Evolutionary conservation across 2,888 invertebrate genomes (phyloP), one percentile per base, ranked within the genome.

Genomic region (Erebia ligea): DNA sequence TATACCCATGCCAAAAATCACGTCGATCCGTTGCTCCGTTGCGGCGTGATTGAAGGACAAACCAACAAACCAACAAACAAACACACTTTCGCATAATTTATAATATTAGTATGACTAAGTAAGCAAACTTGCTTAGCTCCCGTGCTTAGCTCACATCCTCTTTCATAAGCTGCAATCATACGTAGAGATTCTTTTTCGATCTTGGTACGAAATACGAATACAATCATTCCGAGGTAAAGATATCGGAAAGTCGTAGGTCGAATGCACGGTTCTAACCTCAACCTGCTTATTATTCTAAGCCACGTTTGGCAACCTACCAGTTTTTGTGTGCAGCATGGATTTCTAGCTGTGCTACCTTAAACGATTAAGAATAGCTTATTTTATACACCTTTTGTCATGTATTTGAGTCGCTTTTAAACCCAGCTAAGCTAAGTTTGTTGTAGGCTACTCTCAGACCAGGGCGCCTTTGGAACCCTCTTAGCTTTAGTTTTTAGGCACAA

Each of bases 241-340:
- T 40, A 61, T 61, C 42, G 61, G 42, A 61, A 42, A 61, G 61
- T 42, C 17, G 10, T 42, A 61, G 61, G 61, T 61, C 61, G 61
- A 61, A 61, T 61, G 61, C 5, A 11, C 45, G 17, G 42, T 42
- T 61, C 61, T 19, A 61, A 40, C 40, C 58, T 34, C 58, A 61
- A 42, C 19, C 61, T 61, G 42, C 45, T 61, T 61, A 45, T 17
- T 61, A 61, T 61, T 61, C 61, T 61, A 61, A 45, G 61, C 61
- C 61, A 45, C 40, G 42, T 61, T 45, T 61, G 61, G 61, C 61
- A 61, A 61, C 61, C 61, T 42, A 61, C 61, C 61, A 61, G 61
- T 61, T 42, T 61, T 61, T 61, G 11, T 45, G 13, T 45, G 45
- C 45, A 45, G 45, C 61, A 42, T 42, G 42, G 42, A 61, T 61